Percentiles rank a stretch among this genome's conserved stretches.
These are phyloP conservation scores for Alviniconcha marisindica DNA, from an alignment of 1,140 invertebrate genomes.

Conservation along the genomic window DNA sequence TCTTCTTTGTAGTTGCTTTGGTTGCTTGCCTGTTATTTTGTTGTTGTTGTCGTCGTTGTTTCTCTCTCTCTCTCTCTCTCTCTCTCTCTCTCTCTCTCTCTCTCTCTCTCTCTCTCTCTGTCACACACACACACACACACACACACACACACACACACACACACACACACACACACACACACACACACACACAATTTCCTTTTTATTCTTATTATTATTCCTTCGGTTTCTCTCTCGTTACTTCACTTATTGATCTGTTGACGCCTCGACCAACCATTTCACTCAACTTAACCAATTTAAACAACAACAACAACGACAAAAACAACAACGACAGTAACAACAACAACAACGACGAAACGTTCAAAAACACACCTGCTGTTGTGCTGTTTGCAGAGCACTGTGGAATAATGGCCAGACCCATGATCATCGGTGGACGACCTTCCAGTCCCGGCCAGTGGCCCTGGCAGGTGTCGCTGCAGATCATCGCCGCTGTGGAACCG, in stretches of 20 bases:
- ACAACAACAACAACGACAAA: neutral
- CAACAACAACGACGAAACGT: neutral
- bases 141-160: constrained; percentile 16
- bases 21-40: too few relatives aligned
- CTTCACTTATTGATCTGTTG: neutral
- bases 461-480: constrained; percentile 62
- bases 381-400: constrained; percentile 48
- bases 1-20: too few relatives aligned
- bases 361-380: neutral
- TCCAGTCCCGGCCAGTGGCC: constrained; percentile 51
- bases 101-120: too few relatives aligned
- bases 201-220: too few relatives aligned
- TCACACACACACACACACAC: too few relatives aligned
- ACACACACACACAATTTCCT: neutral
- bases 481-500: constrained; percentile 46
- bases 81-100: too few relatives aligned
- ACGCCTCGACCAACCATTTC: neutral
- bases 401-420: constrained; percentile 44
- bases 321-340: neutral
- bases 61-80: too few relatives aligned
- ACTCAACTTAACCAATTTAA: neutral
- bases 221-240: too few relatives aligned
- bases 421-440: constrained; percentile 53
- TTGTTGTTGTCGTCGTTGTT: too few relatives aligned
- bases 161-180: neutral